phyloP scores from a whole-genome alignment of 2,113 vertebrate species.

The Cololabis saira region DNA sequence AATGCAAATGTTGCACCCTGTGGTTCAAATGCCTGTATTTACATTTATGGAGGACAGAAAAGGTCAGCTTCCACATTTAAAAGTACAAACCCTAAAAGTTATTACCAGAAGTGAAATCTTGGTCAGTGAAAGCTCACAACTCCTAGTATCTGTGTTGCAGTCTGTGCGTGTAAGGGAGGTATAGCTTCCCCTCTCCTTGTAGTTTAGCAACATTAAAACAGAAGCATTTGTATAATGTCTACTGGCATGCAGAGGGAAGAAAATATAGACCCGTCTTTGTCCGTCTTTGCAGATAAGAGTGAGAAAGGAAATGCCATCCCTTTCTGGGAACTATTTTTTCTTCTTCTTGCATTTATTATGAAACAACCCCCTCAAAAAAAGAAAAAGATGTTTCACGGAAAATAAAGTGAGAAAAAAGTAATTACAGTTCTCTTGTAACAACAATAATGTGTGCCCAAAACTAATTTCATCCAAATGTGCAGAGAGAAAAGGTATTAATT shows the following conservation, averaged over 20 bases:
- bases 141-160: conserved; percentile 27
- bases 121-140: conserved; percentile 37
- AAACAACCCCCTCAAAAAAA: conserved; percentile 35
- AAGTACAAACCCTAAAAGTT: conserved; percentile 62
- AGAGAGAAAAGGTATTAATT: conserved; percentile 53
- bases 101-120: conserved; percentile 51
- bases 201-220: conserved; percentile 37
- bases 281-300: conserved; percentile 34
- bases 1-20: conserved; percentile 67
- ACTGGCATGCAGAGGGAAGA: conserved; percentile 8
- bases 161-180: conserved; percentile 20
- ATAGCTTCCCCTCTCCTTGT: conserved; percentile 13
- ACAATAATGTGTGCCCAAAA: conserved; percentile 33
- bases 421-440: conserved; percentile 41
- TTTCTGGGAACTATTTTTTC: conserved; percentile 39
- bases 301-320: conserved; percentile 22
- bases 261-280: conserved; percentile 26
- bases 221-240: conserved; percentile 23
- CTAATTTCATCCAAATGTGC: conserved; percentile 43
- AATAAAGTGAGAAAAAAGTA: conserved; percentile 39
- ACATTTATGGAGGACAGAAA: conserved; percentile 74
- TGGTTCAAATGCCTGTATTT: conserved; percentile 67
- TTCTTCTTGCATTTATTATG: conserved; percentile 16
- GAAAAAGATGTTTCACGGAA: not conserved
- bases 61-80: conserved; percentile 76